Evolutionary conservation across 2,113 vertebrate genomes (phyloP).

Genomic region (Natator depressus): DNA sequence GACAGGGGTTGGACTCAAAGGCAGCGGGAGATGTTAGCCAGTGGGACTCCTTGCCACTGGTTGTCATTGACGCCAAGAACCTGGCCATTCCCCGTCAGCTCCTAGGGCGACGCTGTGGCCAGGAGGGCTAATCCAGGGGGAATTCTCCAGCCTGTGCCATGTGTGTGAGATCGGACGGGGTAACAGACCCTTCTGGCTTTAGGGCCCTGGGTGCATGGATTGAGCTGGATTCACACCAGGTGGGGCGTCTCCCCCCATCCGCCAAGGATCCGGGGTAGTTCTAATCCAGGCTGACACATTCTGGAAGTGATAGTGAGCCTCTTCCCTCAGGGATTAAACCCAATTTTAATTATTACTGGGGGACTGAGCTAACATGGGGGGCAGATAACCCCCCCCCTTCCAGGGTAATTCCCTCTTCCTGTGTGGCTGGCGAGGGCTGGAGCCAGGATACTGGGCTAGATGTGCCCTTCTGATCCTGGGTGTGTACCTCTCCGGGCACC

Average conservation of each 20-base stretch:
- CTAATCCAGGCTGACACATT: not conserved
- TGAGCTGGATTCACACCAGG: not conserved
- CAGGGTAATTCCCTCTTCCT: not conserved
- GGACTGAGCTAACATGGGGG: too few species aligned
- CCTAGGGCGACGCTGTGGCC: not conserved
- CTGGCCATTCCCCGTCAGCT: not conserved
- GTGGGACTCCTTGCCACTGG: not conserved
- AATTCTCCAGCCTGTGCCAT: not conserved
- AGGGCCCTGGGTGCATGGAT: too few species aligned
- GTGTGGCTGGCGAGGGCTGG: not conserved
- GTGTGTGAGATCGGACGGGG: not conserved
- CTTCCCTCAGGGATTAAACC: not conserved
- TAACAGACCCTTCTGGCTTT: not conserved
- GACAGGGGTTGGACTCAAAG: not conserved
- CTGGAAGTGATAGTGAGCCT: not conserved
- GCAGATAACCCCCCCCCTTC: not conserved
- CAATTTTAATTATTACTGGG: not conserved
- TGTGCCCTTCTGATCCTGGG: too few species aligned
- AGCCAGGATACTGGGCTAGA: too few species aligned
- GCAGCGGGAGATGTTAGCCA: not conserved
- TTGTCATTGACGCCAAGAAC: too few species aligned
- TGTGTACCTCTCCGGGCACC: too few species aligned
- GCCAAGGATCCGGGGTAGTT: too few species aligned
- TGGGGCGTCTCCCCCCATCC: not conserved
- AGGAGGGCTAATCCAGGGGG: not conserved